These are phyloP conservation scores for Riparia riparia DNA, from an alignment of 2,113 vertebrate species.

Conservation along the genomic window DNA sequence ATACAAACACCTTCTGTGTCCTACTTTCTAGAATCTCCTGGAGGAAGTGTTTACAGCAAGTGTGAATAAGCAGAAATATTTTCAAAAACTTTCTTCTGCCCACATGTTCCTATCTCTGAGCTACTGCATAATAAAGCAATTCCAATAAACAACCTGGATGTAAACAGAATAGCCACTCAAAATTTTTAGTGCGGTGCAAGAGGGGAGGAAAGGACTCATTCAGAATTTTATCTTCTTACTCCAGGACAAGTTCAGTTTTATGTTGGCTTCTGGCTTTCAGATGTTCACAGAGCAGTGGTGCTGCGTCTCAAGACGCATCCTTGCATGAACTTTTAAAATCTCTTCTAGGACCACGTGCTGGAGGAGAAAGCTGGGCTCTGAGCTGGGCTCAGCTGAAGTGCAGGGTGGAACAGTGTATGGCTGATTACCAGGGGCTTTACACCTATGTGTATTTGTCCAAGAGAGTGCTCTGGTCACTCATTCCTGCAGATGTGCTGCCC, in stretches of 20 bases:
- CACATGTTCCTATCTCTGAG: not conserved
- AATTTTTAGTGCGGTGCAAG: not conserved
- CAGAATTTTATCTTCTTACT: not conserved
- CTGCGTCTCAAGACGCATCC: not conserved
- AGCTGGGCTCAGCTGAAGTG: not conserved
- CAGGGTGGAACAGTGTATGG: not conserved
- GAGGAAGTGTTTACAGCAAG: conserved; percentile 55
- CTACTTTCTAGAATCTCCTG: conserved; percentile 57
- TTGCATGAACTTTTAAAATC: not conserved
- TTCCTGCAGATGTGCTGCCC: not conserved
- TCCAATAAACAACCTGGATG: not conserved
- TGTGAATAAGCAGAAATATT: conserved; percentile 67
- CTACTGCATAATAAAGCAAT: not conserved
- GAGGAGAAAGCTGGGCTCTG: not conserved
- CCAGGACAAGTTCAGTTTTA: not conserved
- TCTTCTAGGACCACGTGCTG: not conserved
- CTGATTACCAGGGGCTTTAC: not conserved
- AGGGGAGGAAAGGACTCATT: not conserved
- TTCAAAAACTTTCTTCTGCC: not conserved
- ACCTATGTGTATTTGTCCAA: accelerated
- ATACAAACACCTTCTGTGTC: conserved; percentile 53
- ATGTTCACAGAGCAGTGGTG: not conserved
- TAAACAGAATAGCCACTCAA: not conserved
- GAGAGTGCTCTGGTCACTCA: not conserved
- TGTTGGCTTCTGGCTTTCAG: not conserved